Evolutionary conservation across 1,140 invertebrate genomes (phyloP).

Genomic region (Zaprionus taronus): DNA sequence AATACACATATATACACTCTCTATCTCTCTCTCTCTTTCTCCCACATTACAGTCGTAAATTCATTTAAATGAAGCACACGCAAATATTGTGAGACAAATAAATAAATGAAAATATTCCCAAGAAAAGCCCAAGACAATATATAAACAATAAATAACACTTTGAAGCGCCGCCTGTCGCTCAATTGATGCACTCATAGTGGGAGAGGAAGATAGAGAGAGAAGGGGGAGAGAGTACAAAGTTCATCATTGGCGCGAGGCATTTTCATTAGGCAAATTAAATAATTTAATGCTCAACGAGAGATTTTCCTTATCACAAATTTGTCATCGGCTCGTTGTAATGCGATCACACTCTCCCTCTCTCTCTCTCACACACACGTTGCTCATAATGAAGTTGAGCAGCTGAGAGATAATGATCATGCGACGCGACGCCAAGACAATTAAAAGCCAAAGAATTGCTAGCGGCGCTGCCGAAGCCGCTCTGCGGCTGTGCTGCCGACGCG

Average conservation of each 20-base stretch:
- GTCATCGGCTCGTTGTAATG: conserved; percentile 74
- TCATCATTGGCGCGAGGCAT: conserved; percentile 37
- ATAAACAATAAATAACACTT: conserved; percentile 49
- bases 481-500: neutral
- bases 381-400: conserved; percentile 73
- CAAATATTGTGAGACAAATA: conserved; percentile 59
- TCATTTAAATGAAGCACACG: conserved; percentile 57
- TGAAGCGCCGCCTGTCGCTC: conserved; percentile 48
- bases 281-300: conserved; percentile 51
- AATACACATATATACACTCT: neutral
- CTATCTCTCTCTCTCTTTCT: neutral
- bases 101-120: conserved; percentile 28
- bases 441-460: conserved; percentile 65
- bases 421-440: conserved; percentile 71
- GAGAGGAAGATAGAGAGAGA: neutral
- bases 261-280: conserved; percentile 65
- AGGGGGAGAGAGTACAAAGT: conserved; percentile 5
- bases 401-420: conserved; percentile 46
- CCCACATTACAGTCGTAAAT: conserved; percentile 64
- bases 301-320: conserved; percentile 78
- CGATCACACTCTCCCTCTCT: conserved; percentile 26
- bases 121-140: conserved; percentile 30
- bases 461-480: conserved; percentile 16
- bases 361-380: conserved; percentile 49
- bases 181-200: conserved; percentile 20